phyloP scores from a whole-genome alignment of 2,113 vertebrate genomes.

The Paramisgurnus dabryanus region DNA sequence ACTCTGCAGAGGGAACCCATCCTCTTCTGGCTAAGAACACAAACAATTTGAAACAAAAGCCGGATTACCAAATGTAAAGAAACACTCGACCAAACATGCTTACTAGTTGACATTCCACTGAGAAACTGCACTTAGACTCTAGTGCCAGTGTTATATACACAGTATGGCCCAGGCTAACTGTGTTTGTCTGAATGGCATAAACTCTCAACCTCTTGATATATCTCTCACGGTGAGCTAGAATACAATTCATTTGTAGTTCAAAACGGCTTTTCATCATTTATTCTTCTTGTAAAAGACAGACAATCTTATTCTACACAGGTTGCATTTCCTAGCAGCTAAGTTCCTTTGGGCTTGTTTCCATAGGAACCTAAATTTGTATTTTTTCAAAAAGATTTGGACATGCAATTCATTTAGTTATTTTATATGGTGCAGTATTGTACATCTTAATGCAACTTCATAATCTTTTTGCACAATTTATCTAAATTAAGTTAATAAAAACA shows the following conservation, averaged over 20 bases:
- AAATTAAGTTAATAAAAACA: too few species aligned
- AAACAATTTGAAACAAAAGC: not conserved
- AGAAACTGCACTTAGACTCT: not conserved
- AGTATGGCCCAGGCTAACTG: not conserved
- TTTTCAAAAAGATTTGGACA: conserved; percentile 36
- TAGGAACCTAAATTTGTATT: conserved; percentile 65
- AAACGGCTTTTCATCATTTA: conserved; percentile 63
- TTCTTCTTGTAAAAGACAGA: conserved; percentile 59
- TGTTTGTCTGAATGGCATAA: conserved; percentile 26
- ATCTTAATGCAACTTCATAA: too few species aligned
- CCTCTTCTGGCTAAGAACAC: not conserved
- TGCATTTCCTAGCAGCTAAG: conserved; percentile 58
- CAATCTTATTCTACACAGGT: conserved; percentile 62
- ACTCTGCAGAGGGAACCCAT: too few species aligned
- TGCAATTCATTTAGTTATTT: too few species aligned
- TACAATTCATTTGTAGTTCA: conserved; percentile 49
- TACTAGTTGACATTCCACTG: not conserved
- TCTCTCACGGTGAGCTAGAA: not conserved
- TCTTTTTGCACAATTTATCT: too few species aligned
- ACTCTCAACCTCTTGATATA: not conserved
- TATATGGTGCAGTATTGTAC: too few species aligned
- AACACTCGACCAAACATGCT: not conserved
- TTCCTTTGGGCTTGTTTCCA: conserved; percentile 68
- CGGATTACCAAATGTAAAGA: not conserved
- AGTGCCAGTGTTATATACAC: not conserved